Evolutionary conservation across 2,113 vertebrate genomes (phyloP).

Genomic region (Willisornis vidua): DNA sequence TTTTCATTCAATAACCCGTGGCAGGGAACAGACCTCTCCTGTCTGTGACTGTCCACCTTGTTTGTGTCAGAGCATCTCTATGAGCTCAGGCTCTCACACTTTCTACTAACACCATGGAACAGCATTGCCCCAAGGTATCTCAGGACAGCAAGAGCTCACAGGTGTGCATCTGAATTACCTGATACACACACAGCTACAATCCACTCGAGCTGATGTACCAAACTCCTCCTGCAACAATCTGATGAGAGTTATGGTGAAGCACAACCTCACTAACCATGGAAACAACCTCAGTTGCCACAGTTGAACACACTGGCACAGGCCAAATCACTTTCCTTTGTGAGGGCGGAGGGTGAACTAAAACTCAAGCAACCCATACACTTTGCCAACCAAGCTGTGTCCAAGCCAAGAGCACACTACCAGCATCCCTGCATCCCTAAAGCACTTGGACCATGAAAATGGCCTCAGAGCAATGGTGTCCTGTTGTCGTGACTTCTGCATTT

Average conservation of each 20-base stretch:
- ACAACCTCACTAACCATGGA: background rate
- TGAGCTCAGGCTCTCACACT: background rate
- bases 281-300: background rate
- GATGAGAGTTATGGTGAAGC: background rate
- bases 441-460: background rate
- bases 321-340: background rate
- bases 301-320: background rate
- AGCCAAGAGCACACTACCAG: background rate
- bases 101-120: background rate
- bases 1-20: background rate
- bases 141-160: background rate
- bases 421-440: background rate
- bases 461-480: background rate
- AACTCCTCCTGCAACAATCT: background rate
- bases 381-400: background rate
- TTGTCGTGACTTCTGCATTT: background rate
- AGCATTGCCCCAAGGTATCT: background rate
- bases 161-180: background rate
- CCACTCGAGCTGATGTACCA: background rate
- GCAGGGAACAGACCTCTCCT: background rate
- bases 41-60: background rate
- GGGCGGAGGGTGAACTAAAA: background rate
- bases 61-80: background rate
- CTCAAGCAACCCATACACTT: background rate
- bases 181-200: rapidly evolving